phyloP scores from a whole-genome alignment of 2,888 invertebrate species.

The Molorchus minor region DNA sequence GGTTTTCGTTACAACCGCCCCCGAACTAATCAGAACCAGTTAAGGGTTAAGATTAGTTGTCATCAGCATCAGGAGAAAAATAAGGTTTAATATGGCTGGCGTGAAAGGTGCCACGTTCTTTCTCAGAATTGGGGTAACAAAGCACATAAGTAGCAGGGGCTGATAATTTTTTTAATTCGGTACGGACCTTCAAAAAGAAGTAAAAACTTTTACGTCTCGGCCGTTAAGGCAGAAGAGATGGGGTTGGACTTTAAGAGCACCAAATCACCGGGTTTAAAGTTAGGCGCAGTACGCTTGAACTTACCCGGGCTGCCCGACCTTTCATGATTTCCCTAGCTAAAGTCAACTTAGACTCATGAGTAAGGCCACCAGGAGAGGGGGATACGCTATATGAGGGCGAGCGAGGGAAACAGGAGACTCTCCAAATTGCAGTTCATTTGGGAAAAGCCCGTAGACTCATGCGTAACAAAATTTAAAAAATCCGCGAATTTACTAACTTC shows the following conservation, averaged over 20 bases:
- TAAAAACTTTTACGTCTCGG: background rate
- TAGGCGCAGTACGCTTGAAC: background rate
- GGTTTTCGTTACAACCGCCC: background rate
- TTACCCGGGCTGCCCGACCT: background rate
- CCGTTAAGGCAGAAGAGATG: background rate
- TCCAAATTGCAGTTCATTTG: background rate
- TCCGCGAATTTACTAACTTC: background rate
- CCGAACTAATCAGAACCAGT: background rate
- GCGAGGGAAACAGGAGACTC: background rate
- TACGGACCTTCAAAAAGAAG: background rate
- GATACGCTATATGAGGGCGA: background rate
- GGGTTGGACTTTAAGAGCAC: background rate
- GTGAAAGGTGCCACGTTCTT: background rate
- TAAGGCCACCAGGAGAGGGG: background rate
- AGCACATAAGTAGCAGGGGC: background rate
- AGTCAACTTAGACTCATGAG: background rate
- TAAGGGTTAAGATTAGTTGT: background rate
- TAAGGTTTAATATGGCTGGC: background rate
- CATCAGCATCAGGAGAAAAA: background rate
- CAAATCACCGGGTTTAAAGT: background rate
- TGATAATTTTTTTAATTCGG: background rate
- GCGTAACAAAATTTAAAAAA: background rate
- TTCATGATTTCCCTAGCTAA: background rate
- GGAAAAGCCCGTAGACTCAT: slow-evolving; percentile 14
- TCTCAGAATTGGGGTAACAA: background rate